Evolutionary conservation across 2,888 invertebrate species (phyloP), one percentile per base, ranked within the genome.

Genomic region (Steinernema scapterisci): DNA sequence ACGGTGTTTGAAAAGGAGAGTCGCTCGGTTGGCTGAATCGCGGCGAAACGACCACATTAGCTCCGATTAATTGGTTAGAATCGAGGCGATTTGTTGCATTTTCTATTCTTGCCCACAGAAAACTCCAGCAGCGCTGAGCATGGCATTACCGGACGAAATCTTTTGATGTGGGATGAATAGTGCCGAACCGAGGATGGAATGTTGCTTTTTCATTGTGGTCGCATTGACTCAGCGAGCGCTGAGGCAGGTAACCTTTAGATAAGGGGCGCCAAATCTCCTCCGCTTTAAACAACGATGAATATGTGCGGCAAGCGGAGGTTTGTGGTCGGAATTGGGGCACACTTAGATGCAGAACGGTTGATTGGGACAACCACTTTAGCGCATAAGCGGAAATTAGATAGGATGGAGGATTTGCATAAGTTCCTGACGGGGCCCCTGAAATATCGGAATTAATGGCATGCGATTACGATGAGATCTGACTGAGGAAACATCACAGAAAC

Each of bases 1-100:
- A 31, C 63, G 63, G 63, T 63, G 63, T 63, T 63, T 63, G 63
- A 63, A 63, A 63, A 63, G 27, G 63, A 63, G 63, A 63, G 63
- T 63, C 63, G 63, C 63, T 63, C 63, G 63, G 31, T 63, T 63
- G 21, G 63, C 27, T 63, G 63, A 63, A 63, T 31, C 27, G 63
- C 63, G 63, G 31, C 63, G 63, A 31, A 63, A 63, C 63, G 63
- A 63, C 63, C 63, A 63, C 63, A 63, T 63, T 63, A 63, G 38
- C 63, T 63, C 63, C 63, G 63, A 63, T 63, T 63, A 63, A 63
- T 63, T 27, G 63, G 25, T 31, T 63, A 11, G 63, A 13, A 63
- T 63, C 63, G 27, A 27, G 27, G 63, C 63, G 63, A 63, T 63
- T 63, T 63, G 63, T 63, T 63, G 63, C 63, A 63, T 63, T 63